These are phyloP conservation scores for Entelurus aequoreus DNA, from an alignment of 2,113 vertebrate species.

Conservation along the genomic window DNA sequence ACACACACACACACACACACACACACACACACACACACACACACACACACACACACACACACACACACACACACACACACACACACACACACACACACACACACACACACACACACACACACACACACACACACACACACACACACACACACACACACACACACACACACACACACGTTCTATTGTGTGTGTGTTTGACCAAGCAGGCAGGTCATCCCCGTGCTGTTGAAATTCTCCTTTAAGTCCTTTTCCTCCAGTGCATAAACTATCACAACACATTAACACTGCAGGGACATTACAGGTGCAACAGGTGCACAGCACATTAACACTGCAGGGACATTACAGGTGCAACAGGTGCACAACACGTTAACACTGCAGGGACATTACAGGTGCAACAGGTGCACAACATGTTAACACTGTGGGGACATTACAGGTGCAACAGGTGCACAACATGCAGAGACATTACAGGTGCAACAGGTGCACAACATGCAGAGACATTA, in stretches of 20 bases:
- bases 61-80: constrained; percentile 24
- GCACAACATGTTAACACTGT: constrained; percentile 30
- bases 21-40: constrained; percentile 24
- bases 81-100: constrained; percentile 24
- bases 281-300: constrained; percentile 53
- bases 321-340: no score
- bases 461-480: no score
- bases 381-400: constrained; percentile 38
- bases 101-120: constrained; percentile 24
- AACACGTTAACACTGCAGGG: constrained; percentile 51
- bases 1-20: constrained; percentile 25
- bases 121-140: constrained; percentile 24
- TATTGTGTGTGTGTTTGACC: constrained; percentile 6
- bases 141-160: constrained; percentile 12
- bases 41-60: constrained; percentile 24
- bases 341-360: no score
- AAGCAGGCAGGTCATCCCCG: constrained; percentile 14
- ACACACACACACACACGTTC: constrained; percentile 3
- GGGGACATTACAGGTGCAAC: constrained; percentile 46
- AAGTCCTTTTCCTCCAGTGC: constrained; percentile 32
- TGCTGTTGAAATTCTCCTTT: constrained; percentile 36
- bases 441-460: neutral
- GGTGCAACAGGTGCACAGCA: neutral
- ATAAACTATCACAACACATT: constrained; percentile 45
- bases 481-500: no score